Base-by-base conservation (phyloP, 2,113 vertebrate genomes). In the Coturnix japonica region DNA sequence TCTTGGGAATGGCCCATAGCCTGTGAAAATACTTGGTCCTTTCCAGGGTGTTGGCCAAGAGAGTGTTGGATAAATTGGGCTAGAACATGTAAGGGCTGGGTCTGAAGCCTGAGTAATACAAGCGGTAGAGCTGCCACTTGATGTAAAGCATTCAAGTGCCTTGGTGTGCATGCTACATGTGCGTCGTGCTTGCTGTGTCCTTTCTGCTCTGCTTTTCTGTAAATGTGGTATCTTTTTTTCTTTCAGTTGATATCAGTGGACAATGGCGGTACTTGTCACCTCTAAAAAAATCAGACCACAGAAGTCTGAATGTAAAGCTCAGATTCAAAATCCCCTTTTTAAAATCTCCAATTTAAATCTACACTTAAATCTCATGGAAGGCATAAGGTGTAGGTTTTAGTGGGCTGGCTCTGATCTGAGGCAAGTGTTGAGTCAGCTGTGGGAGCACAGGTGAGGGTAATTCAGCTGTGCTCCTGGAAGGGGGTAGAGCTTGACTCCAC, bases 321-420 rank as follows among this genome's bases (percentile, higher is more conserved):
- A 3, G 13, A 7, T 9, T 76, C 31, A 26, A 54, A 89, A n/a
- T 69, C n/a, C 5, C 4, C 57, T 41, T 1, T 84, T 95, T 39
- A 31, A 46, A 86, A 37, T 5, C 6, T 6, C 31, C 9, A 57
- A 1, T 81, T 81, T 83, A 78, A 65, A 43, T 65, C 23, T 28
- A 30, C 1, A 0, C 19, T 76, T 49, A 7, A 0, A 4, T 73
- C 11, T 85, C 26, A 37, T 0, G 2, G 30, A 77, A 83, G 31
- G 2, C 30, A 53, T 85, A 10, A 70, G 66, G 19, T 56, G 4
- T 54, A 0, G 41, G 7, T 67, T 88, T 83, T 47, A 57, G n/a
- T 31, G 10, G 7, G 30, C 9, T 54, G 2, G 41, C 16, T n/a
- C n/a, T n/a, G n/a, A n/a, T n/a, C 37, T 37, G 37, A 37, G 37